These are phyloP conservation scores for Sinonovacula constricta DNA, from an alignment of 1,140 invertebrate genomes.

Conservation along the genomic window DNA sequence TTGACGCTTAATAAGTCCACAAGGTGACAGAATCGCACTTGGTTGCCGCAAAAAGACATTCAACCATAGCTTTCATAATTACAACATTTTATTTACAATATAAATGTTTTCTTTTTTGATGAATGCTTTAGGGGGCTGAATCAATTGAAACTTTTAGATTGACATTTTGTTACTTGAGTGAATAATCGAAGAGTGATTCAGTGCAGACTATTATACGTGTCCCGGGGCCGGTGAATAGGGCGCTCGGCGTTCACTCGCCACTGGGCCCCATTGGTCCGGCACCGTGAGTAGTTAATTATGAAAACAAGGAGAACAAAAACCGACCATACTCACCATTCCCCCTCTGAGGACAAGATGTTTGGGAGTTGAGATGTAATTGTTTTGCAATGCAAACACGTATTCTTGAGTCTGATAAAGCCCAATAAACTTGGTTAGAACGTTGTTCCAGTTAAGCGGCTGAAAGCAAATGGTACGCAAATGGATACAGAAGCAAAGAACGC, in stretches of 20 bases:
- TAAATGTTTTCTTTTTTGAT: slow-evolving; percentile 43
- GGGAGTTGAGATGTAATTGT: background rate
- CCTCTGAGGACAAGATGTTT: no score
- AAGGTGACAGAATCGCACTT: slow-evolving; percentile 26
- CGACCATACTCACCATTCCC: no score
- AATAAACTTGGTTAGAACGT: no score
- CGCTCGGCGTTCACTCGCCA: background rate
- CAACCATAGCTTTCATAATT: background rate
- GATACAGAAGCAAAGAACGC: no score
- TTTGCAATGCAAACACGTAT: background rate
- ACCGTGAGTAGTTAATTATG: no score
- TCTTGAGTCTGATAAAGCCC: no score
- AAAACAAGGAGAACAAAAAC: no score
- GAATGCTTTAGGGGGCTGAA: background rate
- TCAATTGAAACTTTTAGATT: background rate
- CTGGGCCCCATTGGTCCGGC: no score
- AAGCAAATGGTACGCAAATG: no score
- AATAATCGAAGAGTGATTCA: background rate
- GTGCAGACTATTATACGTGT: background rate
- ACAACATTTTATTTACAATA: slow-evolving; percentile 19
- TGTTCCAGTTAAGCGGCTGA: no score
- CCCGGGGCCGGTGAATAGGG: background rate
- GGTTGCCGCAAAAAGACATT: slow-evolving; percentile 6
- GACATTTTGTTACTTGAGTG: background rate
- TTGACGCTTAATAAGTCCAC: slow-evolving; percentile 17